Conservation (phyloP, 1,140 invertebrate species). For the Nephotettix cincticeps region DNA sequence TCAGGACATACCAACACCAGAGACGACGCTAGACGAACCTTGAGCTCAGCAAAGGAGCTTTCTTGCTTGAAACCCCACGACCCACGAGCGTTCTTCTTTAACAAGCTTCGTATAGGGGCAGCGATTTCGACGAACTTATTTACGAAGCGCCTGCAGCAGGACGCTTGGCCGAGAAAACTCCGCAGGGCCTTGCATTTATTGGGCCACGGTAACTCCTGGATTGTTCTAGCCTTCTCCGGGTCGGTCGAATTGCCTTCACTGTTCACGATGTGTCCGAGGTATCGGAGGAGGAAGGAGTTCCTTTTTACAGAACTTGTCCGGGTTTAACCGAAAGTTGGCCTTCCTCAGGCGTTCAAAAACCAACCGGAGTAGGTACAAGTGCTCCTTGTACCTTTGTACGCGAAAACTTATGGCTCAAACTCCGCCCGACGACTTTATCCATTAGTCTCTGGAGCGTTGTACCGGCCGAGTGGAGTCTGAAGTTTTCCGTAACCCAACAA, state of each 20-base stretch:
- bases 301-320: slow-evolving; percentile 43
- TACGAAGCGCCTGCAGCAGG: slow-evolving; percentile 46
- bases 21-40: slow-evolving; percentile 34
- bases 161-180: slow-evolving; percentile 41
- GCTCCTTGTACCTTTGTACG: slow-evolving; percentile 38
- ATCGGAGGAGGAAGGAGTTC: slow-evolving; percentile 43
- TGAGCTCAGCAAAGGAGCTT: slow-evolving; percentile 34
- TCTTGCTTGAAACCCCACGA: slow-evolving; percentile 23
- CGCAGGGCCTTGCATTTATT: slow-evolving; percentile 29
- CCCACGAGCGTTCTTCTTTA: slow-evolving; percentile 39
- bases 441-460: slow-evolving; percentile 44
- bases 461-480: too few species aligned
- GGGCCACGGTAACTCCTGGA: slow-evolving; percentile 42
- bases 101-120: slow-evolving; percentile 41
- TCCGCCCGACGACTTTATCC: slow-evolving; percentile 36
- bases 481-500: too few species aligned
- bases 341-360: slow-evolving; percentile 36
- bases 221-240: slow-evolving; percentile 42
- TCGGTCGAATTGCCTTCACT: slow-evolving; percentile 43
- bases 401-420: slow-evolving; percentile 42
- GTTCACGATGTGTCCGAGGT: slow-evolving; percentile 45
- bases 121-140: slow-evolving; percentile 41
- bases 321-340: slow-evolving; percentile 40
- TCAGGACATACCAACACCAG: slow-evolving; percentile 37
- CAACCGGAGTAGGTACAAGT: slow-evolving; percentile 34